phyloP scores from a whole-genome alignment of 2,113 vertebrate species.

The Syngnathus scovelli region DNA sequence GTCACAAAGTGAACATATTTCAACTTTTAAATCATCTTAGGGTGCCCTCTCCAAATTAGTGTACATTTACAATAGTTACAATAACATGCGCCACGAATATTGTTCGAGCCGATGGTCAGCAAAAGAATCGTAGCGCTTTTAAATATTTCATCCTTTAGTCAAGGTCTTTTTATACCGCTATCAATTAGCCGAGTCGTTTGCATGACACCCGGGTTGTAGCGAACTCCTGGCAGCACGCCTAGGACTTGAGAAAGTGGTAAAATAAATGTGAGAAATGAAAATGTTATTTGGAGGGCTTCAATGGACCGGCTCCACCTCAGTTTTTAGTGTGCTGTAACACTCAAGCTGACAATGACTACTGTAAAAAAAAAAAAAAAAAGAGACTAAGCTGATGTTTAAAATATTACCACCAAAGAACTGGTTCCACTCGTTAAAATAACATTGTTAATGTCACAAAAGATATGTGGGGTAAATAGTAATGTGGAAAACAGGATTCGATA shows the following conservation, averaged over 20 bases:
- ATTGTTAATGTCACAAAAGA: neutral
- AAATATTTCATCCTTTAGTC: slow-evolving; percentile 63
- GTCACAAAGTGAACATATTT: neutral
- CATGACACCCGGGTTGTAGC: slow-evolving; percentile 16
- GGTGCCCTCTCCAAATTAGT: neutral
- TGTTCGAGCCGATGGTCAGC: slow-evolving; percentile 50
- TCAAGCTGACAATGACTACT: neutral
- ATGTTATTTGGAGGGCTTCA: slow-evolving; percentile 16
- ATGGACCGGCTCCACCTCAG: slow-evolving; percentile 1
- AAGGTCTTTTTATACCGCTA: slow-evolving; percentile 44
- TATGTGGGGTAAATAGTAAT: neutral
- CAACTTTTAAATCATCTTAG: neutral
- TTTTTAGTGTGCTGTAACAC: slow-evolving; percentile 10
- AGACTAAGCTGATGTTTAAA: neutral
- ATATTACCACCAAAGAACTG: neutral
- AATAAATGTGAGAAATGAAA: slow-evolving; percentile 27
- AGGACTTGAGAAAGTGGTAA: slow-evolving; percentile 10
- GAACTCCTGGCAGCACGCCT: neutral
- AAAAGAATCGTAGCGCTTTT: slow-evolving; percentile 40
- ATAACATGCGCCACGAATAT: slow-evolving; percentile 46
- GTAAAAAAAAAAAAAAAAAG: neutral
- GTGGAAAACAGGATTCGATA: neutral
- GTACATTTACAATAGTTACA: neutral
- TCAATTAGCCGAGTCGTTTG: slow-evolving; percentile 36
- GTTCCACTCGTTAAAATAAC: neutral